Conservation (phyloP, 2,113 vertebrate species). For the Sporophila hypoxantha region DNA sequence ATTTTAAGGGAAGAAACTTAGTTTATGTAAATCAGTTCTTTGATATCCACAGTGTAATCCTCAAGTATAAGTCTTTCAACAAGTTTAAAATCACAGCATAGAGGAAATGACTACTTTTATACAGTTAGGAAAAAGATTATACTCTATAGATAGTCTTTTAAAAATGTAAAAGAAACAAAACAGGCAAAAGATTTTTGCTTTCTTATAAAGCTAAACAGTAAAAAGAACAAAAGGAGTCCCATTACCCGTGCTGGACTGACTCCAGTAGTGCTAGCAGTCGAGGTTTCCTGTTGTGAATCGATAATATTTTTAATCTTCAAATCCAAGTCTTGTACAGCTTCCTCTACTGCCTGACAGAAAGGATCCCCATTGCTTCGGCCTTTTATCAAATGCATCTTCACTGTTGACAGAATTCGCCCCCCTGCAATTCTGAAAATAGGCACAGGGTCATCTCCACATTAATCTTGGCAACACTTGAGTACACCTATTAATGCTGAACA, state of each 20-base stretch:
- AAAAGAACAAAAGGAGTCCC: conserved; percentile 42
- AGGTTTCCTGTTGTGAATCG: conserved; percentile 59
- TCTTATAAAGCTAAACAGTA: conserved; percentile 14
- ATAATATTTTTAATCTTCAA: conserved; percentile 82
- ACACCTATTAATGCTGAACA: conserved; percentile 48
- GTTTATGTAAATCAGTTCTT: not conserved
- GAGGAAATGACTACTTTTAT: conserved; percentile 9
- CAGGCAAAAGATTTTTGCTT: conserved; percentile 11
- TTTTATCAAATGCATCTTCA: conserved; percentile 84
- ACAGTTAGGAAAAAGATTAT: not conserved
- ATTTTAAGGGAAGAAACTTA: not conserved
- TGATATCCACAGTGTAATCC: not conserved
- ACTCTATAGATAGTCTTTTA: not conserved
- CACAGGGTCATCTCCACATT: conserved; percentile 56
- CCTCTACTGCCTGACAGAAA: conserved; percentile 73
- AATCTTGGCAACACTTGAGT: conserved; percentile 52
- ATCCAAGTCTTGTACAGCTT: conserved; percentile 77
- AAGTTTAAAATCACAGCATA: not conserved
- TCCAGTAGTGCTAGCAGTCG: conserved; percentile 60
- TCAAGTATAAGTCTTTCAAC: not conserved
- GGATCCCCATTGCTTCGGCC: conserved; percentile 75
- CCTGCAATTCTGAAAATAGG: conserved; percentile 79
- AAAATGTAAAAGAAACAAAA: not conserved
- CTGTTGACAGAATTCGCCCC: conserved; percentile 75
- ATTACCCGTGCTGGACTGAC: conserved; percentile 91